phyloP scores from a whole-genome alignment of 2,113 vertebrate genomes.

The Vidua chalybeata region DNA sequence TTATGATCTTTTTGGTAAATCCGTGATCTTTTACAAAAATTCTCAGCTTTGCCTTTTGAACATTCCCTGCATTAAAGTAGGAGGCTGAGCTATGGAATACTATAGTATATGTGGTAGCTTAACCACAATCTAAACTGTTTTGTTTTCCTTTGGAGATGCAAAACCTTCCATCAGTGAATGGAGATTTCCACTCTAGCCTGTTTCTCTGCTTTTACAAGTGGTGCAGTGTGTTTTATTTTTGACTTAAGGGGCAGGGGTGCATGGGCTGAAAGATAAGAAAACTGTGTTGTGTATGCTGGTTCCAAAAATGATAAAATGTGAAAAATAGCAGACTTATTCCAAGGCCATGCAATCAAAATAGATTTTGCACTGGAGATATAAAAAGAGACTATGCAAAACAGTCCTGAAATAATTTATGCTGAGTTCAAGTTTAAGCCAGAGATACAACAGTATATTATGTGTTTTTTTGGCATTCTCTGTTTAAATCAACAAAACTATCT shows the following conservation, averaged over 20 bases:
- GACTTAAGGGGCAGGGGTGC: background rate
- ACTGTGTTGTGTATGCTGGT: background rate
- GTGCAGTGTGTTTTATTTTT: conserved; percentile 35
- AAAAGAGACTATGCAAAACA: conserved; percentile 58
- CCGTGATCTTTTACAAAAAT: background rate
- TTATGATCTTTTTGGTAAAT: background rate
- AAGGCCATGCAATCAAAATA: conserved; percentile 54
- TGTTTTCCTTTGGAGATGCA: conserved; percentile 12
- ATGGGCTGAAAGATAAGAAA: conserved; percentile 26
- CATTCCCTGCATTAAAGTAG: background rate
- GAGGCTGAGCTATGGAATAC: background rate
- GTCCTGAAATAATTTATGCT: conserved; percentile 65
- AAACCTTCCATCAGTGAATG: background rate
- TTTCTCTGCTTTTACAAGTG: conserved; percentile 29
- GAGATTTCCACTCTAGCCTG: conserved; percentile 34
- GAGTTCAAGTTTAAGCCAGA: conserved; percentile 63
- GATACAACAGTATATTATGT: conserved; percentile 45
- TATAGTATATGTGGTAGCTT: background rate
- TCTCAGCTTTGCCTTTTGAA: background rate
- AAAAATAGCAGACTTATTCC: conserved; percentile 54
- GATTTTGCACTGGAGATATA: conserved; percentile 50
- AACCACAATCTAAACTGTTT: background rate
- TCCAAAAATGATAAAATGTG: conserved; percentile 62
- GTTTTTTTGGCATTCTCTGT: conserved; percentile 47
- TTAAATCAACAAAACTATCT: conserved; percentile 33